Evolutionary conservation across 1,140 invertebrate species (phyloP), one percentile per base, ranked within the genome.

Genomic region (Globodera ellingtonae): DNA sequence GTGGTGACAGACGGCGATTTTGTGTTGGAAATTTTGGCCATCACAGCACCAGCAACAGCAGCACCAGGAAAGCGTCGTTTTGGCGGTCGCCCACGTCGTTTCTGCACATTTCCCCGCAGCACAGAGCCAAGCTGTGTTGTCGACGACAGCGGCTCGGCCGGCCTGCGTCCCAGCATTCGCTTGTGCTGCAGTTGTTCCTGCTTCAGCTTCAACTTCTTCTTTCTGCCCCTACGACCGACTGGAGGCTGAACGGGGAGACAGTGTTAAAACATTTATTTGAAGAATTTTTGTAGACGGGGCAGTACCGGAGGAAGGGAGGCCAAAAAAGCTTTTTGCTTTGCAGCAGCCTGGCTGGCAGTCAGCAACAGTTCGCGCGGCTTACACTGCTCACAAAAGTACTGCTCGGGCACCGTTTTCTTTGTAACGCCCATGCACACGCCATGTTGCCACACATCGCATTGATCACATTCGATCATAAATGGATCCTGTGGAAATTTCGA

Each of bases 391-490:
- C 83, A 84, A 10, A 79, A 84, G 67, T 84, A 84, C 7, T 80
- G 18, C 50, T 75, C 66, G 44, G 84, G 84, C 3, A 74, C 76
- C 24, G 65, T 74, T 44, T 83, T 24, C n/a, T 50, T 44, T 13
- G 13, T 44, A 18, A 84, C 50, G 15, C 52, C 84, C 84, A 84
- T 81, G 52, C 83, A 84, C 21, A 78, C 35, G 72, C 81, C 79
- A 62, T 84, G 83, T 46, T 84, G 83, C 83, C 83, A 84, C 56
- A 84, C 83, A 18, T 83, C 72, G 82, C 83, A 84, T 6, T 24
- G 48, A 44, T 84, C 83, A 46, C 83, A 84, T 52, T 75, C 46
- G 50, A 84, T 86, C 83, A 84, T 84, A 72, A 84, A 86, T 48
- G 75, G 75, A 69, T 77, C 75, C 48, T 77, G 10, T 52, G 50